These are phyloP conservation scores for Neolamprologus tretocephalus DNA, from an alignment of 2,113 vertebrate species.

Conservation along the genomic window DNA sequence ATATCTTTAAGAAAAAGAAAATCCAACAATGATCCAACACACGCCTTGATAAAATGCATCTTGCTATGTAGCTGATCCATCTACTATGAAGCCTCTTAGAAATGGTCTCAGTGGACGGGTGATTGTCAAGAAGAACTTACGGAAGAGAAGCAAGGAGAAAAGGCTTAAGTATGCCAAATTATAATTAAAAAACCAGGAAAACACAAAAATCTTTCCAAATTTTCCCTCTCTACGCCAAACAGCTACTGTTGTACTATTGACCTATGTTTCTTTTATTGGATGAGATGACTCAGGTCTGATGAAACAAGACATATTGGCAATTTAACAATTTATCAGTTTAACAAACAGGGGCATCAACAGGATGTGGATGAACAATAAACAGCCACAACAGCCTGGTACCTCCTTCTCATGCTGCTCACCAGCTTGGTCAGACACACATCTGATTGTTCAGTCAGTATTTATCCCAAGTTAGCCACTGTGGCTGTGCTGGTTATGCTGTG, in stretches of 20 bases:
- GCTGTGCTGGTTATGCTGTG: background rate
- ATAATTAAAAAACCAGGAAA: background rate
- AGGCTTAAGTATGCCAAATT: background rate
- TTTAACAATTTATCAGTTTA: background rate
- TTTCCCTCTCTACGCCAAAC: background rate
- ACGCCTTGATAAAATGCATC: background rate
- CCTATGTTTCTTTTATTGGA: background rate
- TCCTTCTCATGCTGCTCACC: background rate
- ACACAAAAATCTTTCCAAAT: background rate
- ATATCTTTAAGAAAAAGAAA: background rate
- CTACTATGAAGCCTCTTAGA: background rate
- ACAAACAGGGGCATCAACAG: background rate
- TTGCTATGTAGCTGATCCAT: background rate
- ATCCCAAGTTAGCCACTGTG: background rate
- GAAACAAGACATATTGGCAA: background rate
- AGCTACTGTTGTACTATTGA: background rate
- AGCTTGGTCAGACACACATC: background rate
- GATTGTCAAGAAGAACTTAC: background rate
- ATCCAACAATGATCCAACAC: background rate
- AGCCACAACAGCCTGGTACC: background rate
- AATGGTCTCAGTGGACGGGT: background rate
- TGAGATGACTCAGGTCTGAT: background rate
- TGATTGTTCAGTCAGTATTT: background rate
- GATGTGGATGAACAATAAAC: background rate
- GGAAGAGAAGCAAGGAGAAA: background rate